A percentile compares a stretch with the other conserved stretches of the same genome.
Conservation (phyloP, 2,888 invertebrate genomes). For the Erebia epiphron region DNA sequence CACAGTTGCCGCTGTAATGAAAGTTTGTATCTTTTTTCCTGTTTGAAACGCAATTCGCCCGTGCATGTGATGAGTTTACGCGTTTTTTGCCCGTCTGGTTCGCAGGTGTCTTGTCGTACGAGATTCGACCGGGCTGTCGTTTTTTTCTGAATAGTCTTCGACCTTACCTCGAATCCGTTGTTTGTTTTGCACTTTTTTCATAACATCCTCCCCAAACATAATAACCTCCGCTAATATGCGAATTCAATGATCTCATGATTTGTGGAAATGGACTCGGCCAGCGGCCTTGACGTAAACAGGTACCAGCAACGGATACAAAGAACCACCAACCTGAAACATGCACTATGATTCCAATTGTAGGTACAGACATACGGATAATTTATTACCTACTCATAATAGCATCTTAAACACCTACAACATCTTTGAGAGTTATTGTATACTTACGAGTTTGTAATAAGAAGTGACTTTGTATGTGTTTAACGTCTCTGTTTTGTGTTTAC, state of each 20-base stretch:
- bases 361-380: neutral
- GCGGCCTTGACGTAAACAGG: slow-evolving; percentile 37
- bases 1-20: slow-evolving; percentile 33
- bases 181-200: slow-evolving; percentile 63
- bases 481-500: slow-evolving; percentile 45
- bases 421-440: slow-evolving; percentile 8
- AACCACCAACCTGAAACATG: slow-evolving; percentile 21
- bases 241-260: slow-evolving; percentile 42
- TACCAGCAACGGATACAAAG: slow-evolving; percentile 31
- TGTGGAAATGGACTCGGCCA: slow-evolving; percentile 35
- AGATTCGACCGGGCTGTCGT: slow-evolving; percentile 51
- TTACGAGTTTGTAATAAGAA: neutral
- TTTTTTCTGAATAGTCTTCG: slow-evolving; percentile 61
- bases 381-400: neutral
- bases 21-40: slow-evolving; percentile 35
- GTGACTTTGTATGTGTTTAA: slow-evolving; percentile 49
- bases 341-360: slow-evolving; percentile 25
- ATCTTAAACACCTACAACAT: neutral
- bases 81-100: slow-evolving; percentile 70
- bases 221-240: slow-evolving; percentile 40
- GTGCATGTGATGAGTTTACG: slow-evolving; percentile 39
- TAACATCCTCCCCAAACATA: slow-evolving; percentile 49
- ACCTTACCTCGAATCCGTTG: slow-evolving; percentile 57
- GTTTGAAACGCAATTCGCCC: slow-evolving; percentile 35
- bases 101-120: slow-evolving; percentile 67